Evolutionary conservation across 2,797 vertebrate species (phyloP), one percentile per base, ranked within the genome.

Genomic region (Acanthopagrus latus): DNA sequence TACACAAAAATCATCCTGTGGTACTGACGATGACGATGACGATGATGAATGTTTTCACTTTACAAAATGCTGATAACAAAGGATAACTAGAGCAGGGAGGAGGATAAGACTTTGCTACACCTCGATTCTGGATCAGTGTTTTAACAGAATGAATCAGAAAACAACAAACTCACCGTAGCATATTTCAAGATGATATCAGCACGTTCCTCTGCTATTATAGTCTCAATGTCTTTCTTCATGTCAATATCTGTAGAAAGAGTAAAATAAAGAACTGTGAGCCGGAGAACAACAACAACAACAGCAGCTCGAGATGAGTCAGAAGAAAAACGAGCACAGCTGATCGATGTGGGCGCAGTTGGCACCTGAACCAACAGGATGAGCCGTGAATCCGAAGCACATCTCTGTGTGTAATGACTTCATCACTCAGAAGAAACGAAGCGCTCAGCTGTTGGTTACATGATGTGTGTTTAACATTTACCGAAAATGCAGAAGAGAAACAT

Each of bases 141-240:
- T 38, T 8, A 7, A 38, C 33, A 38, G 38, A 38, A 10, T 9
- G 38, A 38, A 38, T 38, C 38, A 38, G 2, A 10, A 38, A 38
- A 38, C 38, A 8, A 38, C 38, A 44, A 16, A 88, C 92, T 91
- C 85, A 97, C 97, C 95, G 96, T 95, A 60, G 95, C 96, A 95
- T 97, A 97, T 83, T 96, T 97, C 78, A 95, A 87, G 93, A 97
- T 92, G 78, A 97, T 97, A 54, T 97, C 96, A 27, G 96, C 96
- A 75, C 95, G 95, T 93, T 97, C 97, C 91, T 96, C 95, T 89
- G 96, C 96, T 92, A 97, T 95, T 87, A 97, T 91, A 84, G 95
- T 94, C 88, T 97, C 96, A 43, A 96, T 94, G 88, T 98, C 96
- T 92, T 97, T 97, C 97, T 97, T 98, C 97, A 97, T 97, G 95